Evolutionary conservation across 2,888 invertebrate species (phyloP).

Genomic region (Malthinus seriepunctatus): DNA sequence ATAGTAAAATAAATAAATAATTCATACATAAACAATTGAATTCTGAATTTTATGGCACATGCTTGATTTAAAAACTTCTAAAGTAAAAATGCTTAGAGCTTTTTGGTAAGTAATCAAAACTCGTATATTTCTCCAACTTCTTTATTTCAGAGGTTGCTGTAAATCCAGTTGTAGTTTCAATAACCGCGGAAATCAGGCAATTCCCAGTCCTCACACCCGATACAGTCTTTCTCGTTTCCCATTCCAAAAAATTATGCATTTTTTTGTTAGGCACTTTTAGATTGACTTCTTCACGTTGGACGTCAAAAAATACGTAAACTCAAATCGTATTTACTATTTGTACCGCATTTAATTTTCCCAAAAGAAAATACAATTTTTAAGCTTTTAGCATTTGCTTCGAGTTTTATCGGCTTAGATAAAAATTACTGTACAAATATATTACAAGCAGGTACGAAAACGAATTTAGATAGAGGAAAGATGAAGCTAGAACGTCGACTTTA

Average conservation of each 20-base stretch:
- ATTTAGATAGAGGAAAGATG: constrained; percentile 28
- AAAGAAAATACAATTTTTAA: constrained; percentile 23
- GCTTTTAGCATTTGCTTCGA: constrained; percentile 24
- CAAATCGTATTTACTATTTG: too few relatives aligned
- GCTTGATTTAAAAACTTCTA: constrained; percentile 31
- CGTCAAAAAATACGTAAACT: constrained; percentile 8
- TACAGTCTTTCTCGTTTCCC: constrained; percentile 37
- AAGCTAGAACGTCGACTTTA: constrained; percentile 18
- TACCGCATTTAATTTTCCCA: constrained; percentile 5
- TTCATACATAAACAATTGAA: constrained; percentile 28
- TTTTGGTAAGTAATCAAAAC: constrained; percentile 29
- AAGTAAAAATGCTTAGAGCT: constrained; percentile 29
- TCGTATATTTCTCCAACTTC: constrained; percentile 29
- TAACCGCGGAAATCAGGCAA: constrained; percentile 51
- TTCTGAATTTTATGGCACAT: constrained; percentile 23
- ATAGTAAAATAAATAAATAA: constrained; percentile 14
- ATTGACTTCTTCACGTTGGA: constrained; percentile 20
- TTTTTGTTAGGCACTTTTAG: constrained; percentile 29
- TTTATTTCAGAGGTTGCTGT: constrained; percentile 34
- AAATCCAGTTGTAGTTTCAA: constrained; percentile 48
- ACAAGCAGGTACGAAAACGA: constrained; percentile 21
- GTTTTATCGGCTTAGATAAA: constrained; percentile 14
- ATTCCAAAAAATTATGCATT: constrained; percentile 40
- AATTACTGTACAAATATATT: constrained; percentile 20
- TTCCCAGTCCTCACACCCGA: constrained; percentile 50